A percentile compares a stretch with the other conserved stretches of the same genome.
These are phyloP conservation scores for Pandemis heparana DNA, from an alignment of 2,888 invertebrate genomes.

Conservation along the genomic window DNA sequence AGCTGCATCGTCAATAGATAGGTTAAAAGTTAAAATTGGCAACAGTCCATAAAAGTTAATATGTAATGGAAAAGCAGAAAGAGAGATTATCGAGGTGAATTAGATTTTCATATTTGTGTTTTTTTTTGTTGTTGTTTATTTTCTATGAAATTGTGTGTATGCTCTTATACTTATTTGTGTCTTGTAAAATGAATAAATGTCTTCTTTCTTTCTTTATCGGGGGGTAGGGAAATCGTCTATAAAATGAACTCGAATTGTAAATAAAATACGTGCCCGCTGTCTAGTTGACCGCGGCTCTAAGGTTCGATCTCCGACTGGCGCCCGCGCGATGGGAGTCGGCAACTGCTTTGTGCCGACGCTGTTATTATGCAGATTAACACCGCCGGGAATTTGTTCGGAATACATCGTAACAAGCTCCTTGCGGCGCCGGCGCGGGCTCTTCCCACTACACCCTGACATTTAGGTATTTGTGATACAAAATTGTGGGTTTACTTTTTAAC, in stretches of 20 bases:
- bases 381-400: constrained; percentile 84
- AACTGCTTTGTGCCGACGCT: constrained; percentile 80
- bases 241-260: background rate
- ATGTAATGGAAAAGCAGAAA: no score
- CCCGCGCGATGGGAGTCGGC: constrained; percentile 82
- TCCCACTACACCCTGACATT: background rate
- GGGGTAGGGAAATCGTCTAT: no score
- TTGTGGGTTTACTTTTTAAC: background rate
- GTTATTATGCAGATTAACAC: constrained; percentile 86
- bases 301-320: constrained; percentile 74
- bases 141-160: no score
- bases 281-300: constrained; percentile 48
- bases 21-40: no score
- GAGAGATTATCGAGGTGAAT: no score
- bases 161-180: no score
- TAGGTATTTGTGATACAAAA: background rate
- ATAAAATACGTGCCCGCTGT: constrained; percentile 25
- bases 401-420: constrained; percentile 84
- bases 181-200: no score
- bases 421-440: constrained; percentile 69
- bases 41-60: no score
- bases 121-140: no score
- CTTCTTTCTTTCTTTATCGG: no score
- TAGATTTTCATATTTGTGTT: no score
- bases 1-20: no score